These are phyloP conservation scores for Coptotermes formosanus DNA, from an alignment of 1,140 invertebrate genomes.

Conservation along the genomic window DNA sequence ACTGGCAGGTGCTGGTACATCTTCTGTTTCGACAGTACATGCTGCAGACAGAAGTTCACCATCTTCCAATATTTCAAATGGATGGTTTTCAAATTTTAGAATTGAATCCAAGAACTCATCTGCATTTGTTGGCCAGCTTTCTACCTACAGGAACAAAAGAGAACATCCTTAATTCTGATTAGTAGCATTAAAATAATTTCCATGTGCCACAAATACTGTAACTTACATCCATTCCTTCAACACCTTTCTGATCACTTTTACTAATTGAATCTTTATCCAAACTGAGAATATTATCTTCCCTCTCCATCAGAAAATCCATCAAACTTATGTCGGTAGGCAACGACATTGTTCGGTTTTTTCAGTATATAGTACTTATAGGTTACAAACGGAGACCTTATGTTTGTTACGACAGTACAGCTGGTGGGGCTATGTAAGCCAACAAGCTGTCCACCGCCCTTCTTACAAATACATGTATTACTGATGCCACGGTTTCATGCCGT, in stretches of 20 bases:
- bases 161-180: neutral
- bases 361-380: neutral
- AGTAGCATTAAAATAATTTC: neutral
- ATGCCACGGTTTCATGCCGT: neutral
- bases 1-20: constrained; percentile 10
- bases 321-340: constrained; percentile 28
- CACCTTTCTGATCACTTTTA: constrained; percentile 16
- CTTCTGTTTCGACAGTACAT: neutral
- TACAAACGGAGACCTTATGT: neutral
- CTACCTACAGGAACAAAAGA: constrained; percentile 25
- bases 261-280: constrained; percentile 7
- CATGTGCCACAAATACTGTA: neutral
- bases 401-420: neutral
- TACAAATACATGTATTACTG: neutral
- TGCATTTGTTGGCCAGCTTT: constrained; percentile 19
- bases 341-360: constrained; percentile 26
- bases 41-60: neutral
- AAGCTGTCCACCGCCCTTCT: too few relatives aligned
- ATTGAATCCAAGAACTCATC: constrained; percentile 31
- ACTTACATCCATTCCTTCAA: neutral
- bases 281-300: constrained; percentile 26
- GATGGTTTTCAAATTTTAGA: constrained; percentile 26
- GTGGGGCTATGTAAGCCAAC: neutral
- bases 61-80: constrained; percentile 27
- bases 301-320: constrained; percentile 32